phyloP scores from a whole-genome alignment of 2,113 vertebrate genomes.

The Rhombomys opimus region DNA sequence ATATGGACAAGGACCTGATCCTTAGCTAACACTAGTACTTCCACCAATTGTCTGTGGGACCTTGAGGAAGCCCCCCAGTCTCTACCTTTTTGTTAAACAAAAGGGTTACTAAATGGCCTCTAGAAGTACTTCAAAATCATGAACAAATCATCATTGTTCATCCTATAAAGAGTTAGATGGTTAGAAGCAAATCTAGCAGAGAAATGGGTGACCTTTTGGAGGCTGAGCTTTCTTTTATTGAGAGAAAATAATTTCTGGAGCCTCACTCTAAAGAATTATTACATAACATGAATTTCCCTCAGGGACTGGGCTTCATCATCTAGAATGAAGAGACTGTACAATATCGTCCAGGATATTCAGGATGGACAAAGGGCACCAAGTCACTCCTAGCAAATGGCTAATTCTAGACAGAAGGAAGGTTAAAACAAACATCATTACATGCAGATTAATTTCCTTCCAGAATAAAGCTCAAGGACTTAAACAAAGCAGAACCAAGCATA shows the following conservation, averaged over 20 bases:
- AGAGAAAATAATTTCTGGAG: too few species aligned
- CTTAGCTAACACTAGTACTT: neutral
- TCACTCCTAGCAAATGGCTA: neutral
- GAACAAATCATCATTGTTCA: neutral
- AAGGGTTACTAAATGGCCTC: neutral
- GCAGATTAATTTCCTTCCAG: neutral
- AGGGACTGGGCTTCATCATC: too few species aligned
- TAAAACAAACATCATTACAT: neutral
- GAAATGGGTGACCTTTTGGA: neutral
- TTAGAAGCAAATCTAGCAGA: neutral
- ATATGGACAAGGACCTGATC: neutral
- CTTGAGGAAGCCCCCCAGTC: neutral
- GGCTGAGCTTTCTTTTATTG: neutral
- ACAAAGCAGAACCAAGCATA: neutral
- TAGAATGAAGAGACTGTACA: too few species aligned
- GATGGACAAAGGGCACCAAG: neutral
- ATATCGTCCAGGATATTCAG: neutral
- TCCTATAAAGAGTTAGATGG: neutral
- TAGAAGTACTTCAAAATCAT: neutral
- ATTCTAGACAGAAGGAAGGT: neutral
- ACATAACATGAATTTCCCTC: too few species aligned
- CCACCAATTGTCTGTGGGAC: neutral
- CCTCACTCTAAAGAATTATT: too few species aligned
- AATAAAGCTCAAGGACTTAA: neutral
- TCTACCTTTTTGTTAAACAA: neutral